Base-by-base conservation (phyloP, 1,140 invertebrate species). In the Eufriesea mexicana region DNA sequence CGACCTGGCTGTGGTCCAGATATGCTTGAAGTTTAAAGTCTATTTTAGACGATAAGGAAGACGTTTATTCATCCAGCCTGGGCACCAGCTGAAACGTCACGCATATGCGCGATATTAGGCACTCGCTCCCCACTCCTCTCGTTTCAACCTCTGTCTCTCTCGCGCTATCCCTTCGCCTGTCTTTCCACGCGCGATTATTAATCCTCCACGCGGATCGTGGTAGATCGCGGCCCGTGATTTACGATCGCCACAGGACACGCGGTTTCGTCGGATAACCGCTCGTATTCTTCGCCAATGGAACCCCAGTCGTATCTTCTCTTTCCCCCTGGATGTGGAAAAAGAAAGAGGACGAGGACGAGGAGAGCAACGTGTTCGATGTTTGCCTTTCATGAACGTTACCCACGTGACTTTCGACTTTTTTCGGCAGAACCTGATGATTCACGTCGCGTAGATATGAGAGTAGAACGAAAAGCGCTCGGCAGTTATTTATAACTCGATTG, bases 21-120 rank as follows among this genome's bases (percentile, higher is more conserved):
- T 91, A 92, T 89, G 90, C 92, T 90, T 92, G 88, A 93, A 91
- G 91, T 93, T 94, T 93, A 89, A 92, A 92, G 91, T 91, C 92
- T 93, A 94, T 94, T 94, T 94, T 93, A 90, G 91, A 93, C 92
- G 91, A 93, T 94, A 94, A 94, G 93, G 92, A 94, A 94, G 93
- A 94, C 93, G 92, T 94, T 94, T 94, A 93, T 93, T 93, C 93
- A 93, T 93, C 90, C 91, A 90, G 89, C 89, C 87, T 92, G 91
- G 86, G 87, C 89, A 91, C 91, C 91, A 92, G 90, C 90, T 90
- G 92, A 92, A 91, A 92, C 90, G 92, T 93, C 89, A 90, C 35
- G 35, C 86, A 88, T 87, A 90, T 88, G 89, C 89, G 82, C 89
- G 86, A 92, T 92, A 91, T 91, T 92, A 89, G 79, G 91, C 91